Percentiles rank a stretch among this genome's conserved stretches.
Conservation (phyloP, 1,140 invertebrate species). For the Microvelia longipes region DNA sequence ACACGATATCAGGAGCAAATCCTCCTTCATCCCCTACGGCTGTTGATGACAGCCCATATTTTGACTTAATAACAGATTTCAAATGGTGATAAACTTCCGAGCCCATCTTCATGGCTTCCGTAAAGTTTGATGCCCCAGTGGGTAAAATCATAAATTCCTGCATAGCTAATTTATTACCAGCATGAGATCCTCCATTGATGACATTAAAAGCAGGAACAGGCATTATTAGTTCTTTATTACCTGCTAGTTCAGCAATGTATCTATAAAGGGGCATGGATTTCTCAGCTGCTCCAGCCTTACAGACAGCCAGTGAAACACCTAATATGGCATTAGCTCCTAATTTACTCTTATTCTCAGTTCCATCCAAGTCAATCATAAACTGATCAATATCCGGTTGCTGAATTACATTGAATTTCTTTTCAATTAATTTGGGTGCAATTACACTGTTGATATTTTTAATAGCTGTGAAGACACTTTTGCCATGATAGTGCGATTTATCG, state of each 20-base stretch:
- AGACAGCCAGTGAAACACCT: slow-evolving; percentile 56
- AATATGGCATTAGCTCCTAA: slow-evolving; percentile 61
- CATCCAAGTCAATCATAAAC: slow-evolving; percentile 50
- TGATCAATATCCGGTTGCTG: slow-evolving; percentile 45
- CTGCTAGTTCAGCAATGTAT: no score
- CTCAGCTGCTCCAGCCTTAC: slow-evolving; percentile 43
- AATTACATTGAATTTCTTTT: no score
- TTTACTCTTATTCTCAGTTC: slow-evolving; percentile 55
- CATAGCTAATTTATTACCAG: slow-evolving; percentile 58
- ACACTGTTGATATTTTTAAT: slow-evolving; percentile 47
- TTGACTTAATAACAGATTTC: slow-evolving; percentile 86
- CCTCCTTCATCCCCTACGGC: slow-evolving; percentile 98
- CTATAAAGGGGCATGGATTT: background rate
- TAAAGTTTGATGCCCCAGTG: slow-evolving; percentile 73
- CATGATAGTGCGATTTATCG: slow-evolving; percentile 42
- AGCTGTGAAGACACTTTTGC: slow-evolving; percentile 50
- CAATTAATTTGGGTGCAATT: no score
- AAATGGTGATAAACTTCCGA: slow-evolving; percentile 91
- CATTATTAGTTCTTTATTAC: no score
- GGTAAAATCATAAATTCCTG: slow-evolving; percentile 66
- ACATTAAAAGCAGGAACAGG: slow-evolving; percentile 67
- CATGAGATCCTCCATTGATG: slow-evolving; percentile 60
- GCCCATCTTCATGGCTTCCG: slow-evolving; percentile 96
- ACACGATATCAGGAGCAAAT: slow-evolving; percentile 93
- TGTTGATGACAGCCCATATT: slow-evolving; percentile 86